Percentiles rank a stretch among this genome's conserved stretches.
These are phyloP conservation scores for Hippolais icterina DNA, from an alignment of 2,113 vertebrate species.

Conservation along the genomic window DNA sequence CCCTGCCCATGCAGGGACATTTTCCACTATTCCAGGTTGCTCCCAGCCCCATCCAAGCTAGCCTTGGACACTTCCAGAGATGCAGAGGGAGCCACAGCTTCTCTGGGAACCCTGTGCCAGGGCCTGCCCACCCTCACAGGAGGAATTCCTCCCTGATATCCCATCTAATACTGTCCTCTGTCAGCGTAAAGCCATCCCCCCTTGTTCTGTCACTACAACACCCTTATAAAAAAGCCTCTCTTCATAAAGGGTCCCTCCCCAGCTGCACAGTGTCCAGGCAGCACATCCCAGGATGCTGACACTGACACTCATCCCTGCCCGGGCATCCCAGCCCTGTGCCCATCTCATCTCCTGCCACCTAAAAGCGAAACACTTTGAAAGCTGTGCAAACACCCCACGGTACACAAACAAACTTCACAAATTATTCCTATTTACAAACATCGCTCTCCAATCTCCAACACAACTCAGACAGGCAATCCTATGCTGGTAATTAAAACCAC, in stretches of 20 bases:
- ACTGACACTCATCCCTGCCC: rapidly evolving
- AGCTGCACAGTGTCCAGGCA: rapidly evolving
- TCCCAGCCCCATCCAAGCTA: rapidly evolving
- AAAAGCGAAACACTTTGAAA: rapidly evolving
- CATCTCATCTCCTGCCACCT: neutral
- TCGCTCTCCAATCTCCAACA: neutral
- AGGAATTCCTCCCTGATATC: neutral
- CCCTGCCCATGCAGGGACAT: too few species aligned
- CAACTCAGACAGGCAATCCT: neutral
- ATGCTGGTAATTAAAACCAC: neutral
- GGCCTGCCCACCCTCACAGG: rapidly evolving
- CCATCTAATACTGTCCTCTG: neutral
- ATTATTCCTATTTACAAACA: neutral
- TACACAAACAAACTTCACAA: neutral
- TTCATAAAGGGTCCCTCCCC: neutral
- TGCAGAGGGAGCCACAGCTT: neutral
- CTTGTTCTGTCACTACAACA: neutral
- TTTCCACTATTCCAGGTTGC: neutral
- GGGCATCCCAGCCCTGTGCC: neutral
- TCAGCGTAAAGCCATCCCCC: neutral
- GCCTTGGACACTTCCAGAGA: neutral
- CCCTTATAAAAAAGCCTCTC: neutral
- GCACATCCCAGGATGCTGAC: too few species aligned
- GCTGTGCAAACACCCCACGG: rapidly evolving
- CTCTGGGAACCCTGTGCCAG: neutral